Conservation (phyloP, 2,888 invertebrate species). For the Nasonovia ribisnigri region DNA sequence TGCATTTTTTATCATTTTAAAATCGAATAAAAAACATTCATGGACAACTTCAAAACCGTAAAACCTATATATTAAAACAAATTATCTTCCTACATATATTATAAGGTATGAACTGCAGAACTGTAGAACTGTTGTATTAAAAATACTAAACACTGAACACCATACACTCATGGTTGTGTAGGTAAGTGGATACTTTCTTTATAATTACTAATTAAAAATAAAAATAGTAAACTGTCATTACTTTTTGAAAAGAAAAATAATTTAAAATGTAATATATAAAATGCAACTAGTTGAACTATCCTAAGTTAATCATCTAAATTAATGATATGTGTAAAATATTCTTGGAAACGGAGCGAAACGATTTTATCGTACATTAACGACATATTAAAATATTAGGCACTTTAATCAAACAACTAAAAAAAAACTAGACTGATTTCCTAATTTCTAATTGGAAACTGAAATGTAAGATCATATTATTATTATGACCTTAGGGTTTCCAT, state of each 20-base stretch:
- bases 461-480: background rate
- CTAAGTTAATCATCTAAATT: background rate
- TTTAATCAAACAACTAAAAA: background rate
- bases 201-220: background rate
- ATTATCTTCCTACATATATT: background rate
- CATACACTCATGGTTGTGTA: background rate
- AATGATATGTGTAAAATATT: slow-evolving; percentile 30
- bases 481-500: background rate
- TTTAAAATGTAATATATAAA: background rate
- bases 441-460: background rate
- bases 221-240: background rate
- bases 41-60: background rate
- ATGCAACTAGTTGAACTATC: background rate
- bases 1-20: background rate
- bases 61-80: background rate
- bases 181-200: background rate
- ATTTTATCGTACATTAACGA: background rate
- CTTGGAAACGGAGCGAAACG: slow-evolving; percentile 13
- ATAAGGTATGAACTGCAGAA: background rate
- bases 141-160: background rate
- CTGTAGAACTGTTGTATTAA: background rate
- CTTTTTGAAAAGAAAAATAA: background rate
- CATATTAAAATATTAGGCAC: background rate
- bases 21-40: background rate
- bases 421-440: background rate